Conservation (phyloP, 2,113 vertebrate species). For the Diphyllodes magnificus region DNA sequence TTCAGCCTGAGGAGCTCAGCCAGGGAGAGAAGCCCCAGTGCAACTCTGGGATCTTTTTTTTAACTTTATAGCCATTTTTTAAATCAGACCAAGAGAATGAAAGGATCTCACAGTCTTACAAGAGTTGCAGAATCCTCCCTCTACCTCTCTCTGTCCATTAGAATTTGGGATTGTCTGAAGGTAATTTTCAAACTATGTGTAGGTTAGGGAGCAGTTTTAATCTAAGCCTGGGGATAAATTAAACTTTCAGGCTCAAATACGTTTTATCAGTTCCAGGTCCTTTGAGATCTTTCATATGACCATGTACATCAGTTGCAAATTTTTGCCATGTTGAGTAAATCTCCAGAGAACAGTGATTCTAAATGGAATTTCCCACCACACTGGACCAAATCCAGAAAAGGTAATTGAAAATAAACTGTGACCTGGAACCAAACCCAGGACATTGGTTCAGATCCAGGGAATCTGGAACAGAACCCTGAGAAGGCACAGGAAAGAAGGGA, state of each 20-base stretch:
- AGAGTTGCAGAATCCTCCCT: background rate
- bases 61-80: background rate
- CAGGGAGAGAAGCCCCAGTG: background rate
- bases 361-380: background rate
- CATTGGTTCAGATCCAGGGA: constrained; percentile 5
- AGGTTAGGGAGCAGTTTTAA: background rate
- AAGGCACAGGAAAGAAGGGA: background rate
- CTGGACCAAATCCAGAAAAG: background rate
- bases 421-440: constrained; percentile 16
- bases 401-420: constrained; percentile 34
- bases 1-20: background rate
- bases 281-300: background rate
- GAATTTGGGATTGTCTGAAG: background rate
- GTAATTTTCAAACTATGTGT: background rate
- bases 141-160: background rate
- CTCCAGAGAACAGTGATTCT: background rate
- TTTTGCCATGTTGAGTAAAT: background rate
- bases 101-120: background rate
- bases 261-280: background rate
- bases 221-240: background rate
- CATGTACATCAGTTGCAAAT: background rate
- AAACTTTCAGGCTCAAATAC: background rate
- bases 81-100: background rate
- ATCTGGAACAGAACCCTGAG: background rate
- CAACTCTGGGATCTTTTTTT: background rate